These are phyloP conservation scores for Plotosus lineatus DNA, from an alignment of 2,113 vertebrate genomes.

Conservation along the genomic window DNA sequence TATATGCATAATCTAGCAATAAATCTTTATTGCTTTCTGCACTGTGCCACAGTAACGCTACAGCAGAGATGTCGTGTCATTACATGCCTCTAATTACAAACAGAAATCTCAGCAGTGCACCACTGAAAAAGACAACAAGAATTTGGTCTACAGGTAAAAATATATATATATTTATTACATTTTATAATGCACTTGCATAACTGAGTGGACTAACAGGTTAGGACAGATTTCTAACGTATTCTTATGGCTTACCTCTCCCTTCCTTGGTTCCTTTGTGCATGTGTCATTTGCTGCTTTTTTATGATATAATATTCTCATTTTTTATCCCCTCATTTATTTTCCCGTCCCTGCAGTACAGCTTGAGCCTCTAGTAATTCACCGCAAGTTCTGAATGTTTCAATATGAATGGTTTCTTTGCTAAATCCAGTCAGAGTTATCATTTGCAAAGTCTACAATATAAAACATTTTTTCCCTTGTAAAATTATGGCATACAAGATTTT, in stretches of 20 bases:
- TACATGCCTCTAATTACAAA: constrained; percentile 41
- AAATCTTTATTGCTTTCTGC: constrained; percentile 30
- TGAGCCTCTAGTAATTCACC: background rate
- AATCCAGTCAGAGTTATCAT: background rate
- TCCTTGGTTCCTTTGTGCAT: constrained; percentile 31
- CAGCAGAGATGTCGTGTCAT: background rate
- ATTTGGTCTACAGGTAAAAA: constrained; percentile 13
- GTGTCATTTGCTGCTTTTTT: constrained; percentile 27
- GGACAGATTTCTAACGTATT: background rate
- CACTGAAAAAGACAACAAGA: constrained; percentile 37
- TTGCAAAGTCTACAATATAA: background rate
- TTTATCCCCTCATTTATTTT: constrained; percentile 33
- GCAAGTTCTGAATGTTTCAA: constrained; percentile 3
- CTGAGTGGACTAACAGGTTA: constrained; percentile 28
- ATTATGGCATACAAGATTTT: background rate
- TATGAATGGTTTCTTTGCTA: background rate
- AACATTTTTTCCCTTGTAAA: background rate
- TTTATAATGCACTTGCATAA: background rate
- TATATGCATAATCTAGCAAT: constrained; percentile 25
- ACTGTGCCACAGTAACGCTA: constrained; percentile 23
- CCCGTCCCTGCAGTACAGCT: constrained; percentile 13
- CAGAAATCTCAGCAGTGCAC: constrained; percentile 35
- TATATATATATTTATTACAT: constrained; percentile 10
- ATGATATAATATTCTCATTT: constrained; percentile 34
- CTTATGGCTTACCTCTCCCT: constrained; percentile 33